phyloP scores from a whole-genome alignment of 2,113 vertebrate genomes.

The Condylura cristata region DNA sequence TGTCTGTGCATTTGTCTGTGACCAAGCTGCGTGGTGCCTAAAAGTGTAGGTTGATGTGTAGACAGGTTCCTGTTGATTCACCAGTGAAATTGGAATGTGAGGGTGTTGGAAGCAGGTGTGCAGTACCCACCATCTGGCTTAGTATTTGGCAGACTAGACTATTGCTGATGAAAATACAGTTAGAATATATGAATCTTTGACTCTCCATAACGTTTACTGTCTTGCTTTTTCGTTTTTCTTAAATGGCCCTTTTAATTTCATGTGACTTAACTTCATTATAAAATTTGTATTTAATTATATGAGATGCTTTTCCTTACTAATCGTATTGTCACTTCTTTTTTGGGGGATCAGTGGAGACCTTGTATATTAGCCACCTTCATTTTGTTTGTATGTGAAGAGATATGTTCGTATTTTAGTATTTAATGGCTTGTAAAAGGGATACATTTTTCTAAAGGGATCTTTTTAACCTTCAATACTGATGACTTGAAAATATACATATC shows the following conservation, averaged over 20 bases:
- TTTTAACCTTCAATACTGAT: background rate
- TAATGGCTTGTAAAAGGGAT: background rate
- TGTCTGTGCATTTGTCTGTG: background rate
- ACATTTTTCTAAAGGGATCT: slow-evolving; percentile 24
- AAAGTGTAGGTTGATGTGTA: background rate
- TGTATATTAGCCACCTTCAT: background rate
- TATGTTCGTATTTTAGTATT: slow-evolving; percentile 39
- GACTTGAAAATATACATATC: background rate
- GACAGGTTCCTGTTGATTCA: background rate
- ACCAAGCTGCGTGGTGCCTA: background rate
- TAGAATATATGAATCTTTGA: background rate
- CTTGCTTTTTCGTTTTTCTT: slow-evolving; percentile 5
- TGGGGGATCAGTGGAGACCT: background rate
- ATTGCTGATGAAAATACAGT: background rate
- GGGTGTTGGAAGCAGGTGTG: background rate
- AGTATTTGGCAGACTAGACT: background rate
- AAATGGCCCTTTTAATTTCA: slow-evolving; percentile 16
- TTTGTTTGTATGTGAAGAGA: slow-evolving; percentile 27
- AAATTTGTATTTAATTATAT: background rate
- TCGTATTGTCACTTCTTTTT: background rate
- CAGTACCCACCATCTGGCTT: background rate
- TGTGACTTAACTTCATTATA: background rate
- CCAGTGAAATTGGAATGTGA: background rate
- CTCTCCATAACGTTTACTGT: background rate
- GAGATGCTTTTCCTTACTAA: background rate